Conservation (phyloP, 2,888 invertebrate genomes). For the Polydrusus cervinus region DNA sequence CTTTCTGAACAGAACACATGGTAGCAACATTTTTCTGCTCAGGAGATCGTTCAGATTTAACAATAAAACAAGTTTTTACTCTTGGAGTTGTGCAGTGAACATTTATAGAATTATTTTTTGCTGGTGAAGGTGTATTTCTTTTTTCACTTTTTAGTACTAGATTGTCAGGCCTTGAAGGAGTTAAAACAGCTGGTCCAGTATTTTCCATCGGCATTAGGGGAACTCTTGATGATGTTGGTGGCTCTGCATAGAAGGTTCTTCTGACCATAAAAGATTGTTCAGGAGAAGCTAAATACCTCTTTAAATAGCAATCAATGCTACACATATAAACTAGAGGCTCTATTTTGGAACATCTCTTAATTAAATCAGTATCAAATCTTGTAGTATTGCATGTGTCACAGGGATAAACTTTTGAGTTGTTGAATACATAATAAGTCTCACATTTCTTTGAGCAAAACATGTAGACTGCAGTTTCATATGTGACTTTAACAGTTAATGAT, state of each 20-base stretch:
- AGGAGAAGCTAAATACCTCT: slow-evolving; percentile 7
- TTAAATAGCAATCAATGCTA: slow-evolving; percentile 24
- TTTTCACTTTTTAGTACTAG: neutral
- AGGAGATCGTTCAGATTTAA: slow-evolving; percentile 83
- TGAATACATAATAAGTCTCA: slow-evolving; percentile 17
- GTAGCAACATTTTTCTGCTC: slow-evolving; percentile 84
- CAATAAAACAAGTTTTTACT: slow-evolving; percentile 71
- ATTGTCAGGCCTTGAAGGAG: neutral
- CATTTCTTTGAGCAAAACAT: slow-evolving; percentile 28
- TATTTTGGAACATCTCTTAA: slow-evolving; percentile 31
- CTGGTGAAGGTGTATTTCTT: neutral
- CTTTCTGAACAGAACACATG: slow-evolving; percentile 67
- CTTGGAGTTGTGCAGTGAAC: neutral
- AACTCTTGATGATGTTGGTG: neutral
- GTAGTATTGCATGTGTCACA: slow-evolving; percentile 12
- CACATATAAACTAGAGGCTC: slow-evolving; percentile 19
- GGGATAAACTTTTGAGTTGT: slow-evolving; percentile 2
- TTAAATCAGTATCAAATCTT: slow-evolving; percentile 35
- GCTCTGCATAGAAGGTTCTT: no score
- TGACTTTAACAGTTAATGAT: neutral
- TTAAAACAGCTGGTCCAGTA: neutral
- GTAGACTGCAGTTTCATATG: neutral
- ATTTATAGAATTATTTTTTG: neutral
- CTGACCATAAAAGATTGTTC: neutral
- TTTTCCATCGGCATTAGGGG: slow-evolving; percentile 1